These are phyloP conservation scores for Plebejus melissa DNA, from an alignment of 2,888 invertebrate genomes.

Conservation along the genomic window DNA sequence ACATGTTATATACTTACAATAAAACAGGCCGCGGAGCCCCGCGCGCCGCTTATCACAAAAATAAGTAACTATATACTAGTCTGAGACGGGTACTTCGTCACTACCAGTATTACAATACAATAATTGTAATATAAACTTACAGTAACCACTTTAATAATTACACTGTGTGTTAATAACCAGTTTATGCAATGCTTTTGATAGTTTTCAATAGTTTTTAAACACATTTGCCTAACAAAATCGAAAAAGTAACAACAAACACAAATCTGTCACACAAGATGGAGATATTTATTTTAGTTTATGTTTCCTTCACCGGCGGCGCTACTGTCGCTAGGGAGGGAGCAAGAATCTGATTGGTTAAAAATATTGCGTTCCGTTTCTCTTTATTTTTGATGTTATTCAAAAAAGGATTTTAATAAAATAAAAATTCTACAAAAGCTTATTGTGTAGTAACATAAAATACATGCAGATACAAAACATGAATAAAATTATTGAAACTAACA, in stretches of 20 bases:
- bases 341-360: constrained; percentile 52
- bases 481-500: background rate
- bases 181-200: constrained; percentile 48
- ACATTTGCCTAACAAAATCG: constrained; percentile 62
- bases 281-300: constrained; percentile 77
- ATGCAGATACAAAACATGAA: background rate
- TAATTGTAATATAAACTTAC: constrained; percentile 45
- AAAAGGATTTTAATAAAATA: background rate
- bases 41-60: constrained; percentile 78
- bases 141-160: constrained; percentile 45
- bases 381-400: constrained; percentile 14
- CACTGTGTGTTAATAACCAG: constrained; percentile 41
- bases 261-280: constrained; percentile 83
- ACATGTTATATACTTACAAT: constrained; percentile 67
- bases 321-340: constrained; percentile 53
- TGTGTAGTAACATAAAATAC: background rate
- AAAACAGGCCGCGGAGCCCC: constrained; percentile 70
- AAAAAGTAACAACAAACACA: constrained; percentile 78
- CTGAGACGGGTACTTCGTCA: constrained; percentile 74
- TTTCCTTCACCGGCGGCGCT: constrained; percentile 72
- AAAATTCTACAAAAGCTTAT: background rate
- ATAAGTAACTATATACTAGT: constrained; percentile 79
- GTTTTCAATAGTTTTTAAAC: constrained; percentile 55
- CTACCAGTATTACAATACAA: constrained; percentile 55
- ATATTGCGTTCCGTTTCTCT: constrained; percentile 52